phyloP scores from a whole-genome alignment of 2,113 vertebrate species.

The Leptobrachium leishanense region DNA sequence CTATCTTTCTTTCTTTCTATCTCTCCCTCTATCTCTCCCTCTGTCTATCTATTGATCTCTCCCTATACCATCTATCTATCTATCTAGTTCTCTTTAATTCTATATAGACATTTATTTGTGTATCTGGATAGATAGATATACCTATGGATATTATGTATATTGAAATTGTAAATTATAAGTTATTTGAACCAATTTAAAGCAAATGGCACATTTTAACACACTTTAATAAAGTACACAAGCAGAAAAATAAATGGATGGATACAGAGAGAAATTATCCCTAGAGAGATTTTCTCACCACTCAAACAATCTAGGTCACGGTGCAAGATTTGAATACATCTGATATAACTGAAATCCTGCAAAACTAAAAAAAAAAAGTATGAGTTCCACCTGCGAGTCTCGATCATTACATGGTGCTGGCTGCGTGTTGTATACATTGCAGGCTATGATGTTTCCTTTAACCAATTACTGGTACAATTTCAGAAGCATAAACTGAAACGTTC shows the following conservation, averaged over 20 bases:
- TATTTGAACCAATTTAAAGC: not conserved
- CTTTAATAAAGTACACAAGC: not conserved
- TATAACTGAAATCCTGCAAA: conserved; percentile 3
- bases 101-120: too few species aligned
- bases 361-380: conserved; percentile 3
- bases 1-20: too few species aligned
- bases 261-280: too few species aligned
- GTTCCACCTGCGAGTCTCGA: conserved; percentile 19
- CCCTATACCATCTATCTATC: too few species aligned
- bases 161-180: too few species aligned
- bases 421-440: conserved; percentile 28
- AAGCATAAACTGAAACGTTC: conserved; percentile 62
- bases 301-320: conserved; percentile 11
- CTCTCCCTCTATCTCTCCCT: too few species aligned
- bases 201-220: not conserved
- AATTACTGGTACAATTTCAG: conserved; percentile 54
- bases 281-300: not conserved
- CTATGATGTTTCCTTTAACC: conserved; percentile 57
- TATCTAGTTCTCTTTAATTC: too few species aligned
- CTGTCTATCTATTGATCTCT: too few species aligned
- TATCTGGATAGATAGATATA: too few species aligned
- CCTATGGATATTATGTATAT: too few species aligned
- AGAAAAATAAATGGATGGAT: not conserved
- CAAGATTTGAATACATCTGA: conserved; percentile 2
- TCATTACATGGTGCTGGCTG: conserved; percentile 22